Conservation (phyloP, 1,140 invertebrate species). For the Nasonia giraulti region DNA sequence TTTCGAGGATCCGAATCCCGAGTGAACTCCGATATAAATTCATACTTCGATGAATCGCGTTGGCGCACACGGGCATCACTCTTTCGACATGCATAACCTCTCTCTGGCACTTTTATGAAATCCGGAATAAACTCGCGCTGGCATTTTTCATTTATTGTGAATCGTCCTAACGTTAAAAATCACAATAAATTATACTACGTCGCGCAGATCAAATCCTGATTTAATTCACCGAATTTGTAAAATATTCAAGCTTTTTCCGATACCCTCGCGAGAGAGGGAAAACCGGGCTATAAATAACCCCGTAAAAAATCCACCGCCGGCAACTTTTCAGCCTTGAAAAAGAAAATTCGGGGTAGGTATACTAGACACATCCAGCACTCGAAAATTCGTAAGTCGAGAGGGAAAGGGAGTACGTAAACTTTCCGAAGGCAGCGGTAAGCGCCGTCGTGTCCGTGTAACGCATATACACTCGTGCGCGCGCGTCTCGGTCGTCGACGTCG, state of each 20-base stretch:
- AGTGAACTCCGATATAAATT: neutral
- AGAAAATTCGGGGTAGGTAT: neutral
- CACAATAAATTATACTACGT: too few relatives aligned
- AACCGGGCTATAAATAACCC: too few relatives aligned
- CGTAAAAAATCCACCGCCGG: too few relatives aligned
- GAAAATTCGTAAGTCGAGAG: neutral
- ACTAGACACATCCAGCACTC: neutral
- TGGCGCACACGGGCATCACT: neutral
- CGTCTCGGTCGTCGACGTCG: slow-evolving; percentile 24
- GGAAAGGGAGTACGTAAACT: neutral
- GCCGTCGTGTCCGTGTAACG: neutral
- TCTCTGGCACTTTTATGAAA: too few relatives aligned
- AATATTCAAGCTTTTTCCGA: too few relatives aligned
- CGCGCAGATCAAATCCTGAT: too few relatives aligned
- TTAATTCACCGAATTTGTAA: too few relatives aligned
- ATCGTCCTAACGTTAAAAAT: neutral
- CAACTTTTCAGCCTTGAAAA: neutral
- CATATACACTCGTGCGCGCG: neutral
- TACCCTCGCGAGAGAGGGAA: too few relatives aligned
- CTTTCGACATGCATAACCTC: neutral
- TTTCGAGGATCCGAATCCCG: too few relatives aligned
- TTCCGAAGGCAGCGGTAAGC: neutral
- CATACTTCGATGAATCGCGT: neutral
- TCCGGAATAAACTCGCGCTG: too few relatives aligned
- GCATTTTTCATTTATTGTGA: neutral